These are phyloP conservation scores for Heliocidaris erythrogramma DNA, from an alignment of 35 echinoderm and acorn worm species.

Conservation along the genomic window DNA sequence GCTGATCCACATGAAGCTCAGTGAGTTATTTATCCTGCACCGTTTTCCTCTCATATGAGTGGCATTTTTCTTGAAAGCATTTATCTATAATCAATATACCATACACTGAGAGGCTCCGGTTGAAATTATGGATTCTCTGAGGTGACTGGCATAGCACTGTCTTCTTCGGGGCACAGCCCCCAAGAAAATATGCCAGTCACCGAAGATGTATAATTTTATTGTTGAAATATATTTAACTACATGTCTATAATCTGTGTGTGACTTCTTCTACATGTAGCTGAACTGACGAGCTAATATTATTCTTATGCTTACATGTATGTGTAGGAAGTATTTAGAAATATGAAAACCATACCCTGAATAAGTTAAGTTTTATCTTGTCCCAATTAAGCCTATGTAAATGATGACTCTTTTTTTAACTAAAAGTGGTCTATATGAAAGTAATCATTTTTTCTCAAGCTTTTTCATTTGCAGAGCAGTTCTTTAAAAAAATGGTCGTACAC, in stretches of 20 bases:
- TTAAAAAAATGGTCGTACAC: no score
- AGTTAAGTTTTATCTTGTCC: no score
- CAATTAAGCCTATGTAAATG: no score
- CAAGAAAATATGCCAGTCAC: background rate
- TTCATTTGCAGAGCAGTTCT: no score
- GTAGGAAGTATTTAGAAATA: no score
- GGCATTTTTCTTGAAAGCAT: background rate
- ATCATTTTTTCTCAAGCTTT: no score
- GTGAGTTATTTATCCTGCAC: background rate
- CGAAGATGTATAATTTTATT: background rate
- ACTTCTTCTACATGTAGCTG: no score
- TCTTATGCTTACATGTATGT: no score
- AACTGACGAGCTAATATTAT: no score
- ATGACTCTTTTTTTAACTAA: no score
- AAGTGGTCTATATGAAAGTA: no score
- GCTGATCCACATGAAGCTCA: slow-evolving; percentile 5
- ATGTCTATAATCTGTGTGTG: background rate
- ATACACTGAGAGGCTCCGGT: background rate
- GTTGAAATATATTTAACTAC: background rate
- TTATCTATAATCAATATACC: background rate
- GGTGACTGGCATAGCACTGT: background rate
- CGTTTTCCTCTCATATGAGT: background rate
- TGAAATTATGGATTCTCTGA: background rate
- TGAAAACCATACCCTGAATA: no score
- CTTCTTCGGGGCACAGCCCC: background rate